Evolutionary conservation across 2,113 vertebrate species (phyloP), one percentile per base, ranked within the genome.

Genomic region (Nothoprocta pentlandii): DNA sequence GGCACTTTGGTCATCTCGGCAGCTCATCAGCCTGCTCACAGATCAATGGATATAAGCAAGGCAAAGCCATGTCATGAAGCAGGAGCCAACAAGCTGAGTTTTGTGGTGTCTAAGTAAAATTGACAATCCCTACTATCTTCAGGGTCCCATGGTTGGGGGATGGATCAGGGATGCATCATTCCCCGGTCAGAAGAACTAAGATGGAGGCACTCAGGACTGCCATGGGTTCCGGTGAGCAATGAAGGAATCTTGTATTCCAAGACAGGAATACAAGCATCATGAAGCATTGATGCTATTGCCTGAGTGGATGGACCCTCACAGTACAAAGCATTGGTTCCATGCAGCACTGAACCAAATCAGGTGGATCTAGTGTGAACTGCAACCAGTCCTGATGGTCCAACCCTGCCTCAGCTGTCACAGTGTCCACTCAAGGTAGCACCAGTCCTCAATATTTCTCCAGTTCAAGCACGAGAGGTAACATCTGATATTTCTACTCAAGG

Each of bases 141-240:
- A 9, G 13, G 9, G 26, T 32, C 68, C 73, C 2, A 1, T 10
- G 17, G 47, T 0, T 64, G 42, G 59, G 79, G 2, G 10, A n/a
- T 62, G 42, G 8, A 44, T 44, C 42, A 44, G 42, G 42, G 42
- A 44, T 49, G 10, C 22, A 67, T 5, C 75, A 30, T 53, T 56
- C 32, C 42, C 59, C 90, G 34, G 19, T 34, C 53, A 73, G 25
- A 34, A 73, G 39, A 87, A 42, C 13, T 3, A 12, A 53, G 49
- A 30, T 5, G 6, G 54, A 69, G 20, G 32, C 9, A 86, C 9
- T 21, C 20, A 49, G 56, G 16, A 39, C 6, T 46, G 42, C 0
- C 30, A 9, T 0, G 10, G 41, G 9, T 11, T 66, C 49, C 66
- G 49, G 34, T 2, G 58, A 36, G 17, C 23, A 17, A 47, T 12